Evolutionary conservation across 2,113 vertebrate species (phyloP).

Genomic region (Strix aluco): DNA sequence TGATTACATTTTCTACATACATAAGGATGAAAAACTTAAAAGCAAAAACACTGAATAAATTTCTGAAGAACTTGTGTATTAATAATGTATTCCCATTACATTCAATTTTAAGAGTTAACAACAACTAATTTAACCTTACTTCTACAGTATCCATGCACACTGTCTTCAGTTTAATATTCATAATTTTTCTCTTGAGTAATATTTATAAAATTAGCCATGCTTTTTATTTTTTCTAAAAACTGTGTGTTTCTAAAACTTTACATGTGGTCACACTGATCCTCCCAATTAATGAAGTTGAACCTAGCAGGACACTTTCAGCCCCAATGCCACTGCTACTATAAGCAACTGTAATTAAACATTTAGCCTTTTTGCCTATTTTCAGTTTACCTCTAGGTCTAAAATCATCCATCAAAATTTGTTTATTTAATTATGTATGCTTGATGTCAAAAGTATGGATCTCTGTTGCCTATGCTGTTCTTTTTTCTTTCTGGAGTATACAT

Average conservation of each 20-base stretch:
- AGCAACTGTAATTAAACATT: not conserved
- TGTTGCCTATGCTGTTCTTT: not conserved
- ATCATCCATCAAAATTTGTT: not conserved
- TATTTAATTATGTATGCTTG: not conserved
- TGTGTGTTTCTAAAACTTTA: not conserved
- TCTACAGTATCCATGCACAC: not conserved
- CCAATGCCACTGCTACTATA: not conserved
- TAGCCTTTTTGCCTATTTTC: not conserved
- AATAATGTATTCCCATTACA: not conserved
- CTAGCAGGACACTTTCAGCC: not conserved
- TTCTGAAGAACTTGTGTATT: not conserved
- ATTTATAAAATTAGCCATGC: not conserved
- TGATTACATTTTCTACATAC: not conserved
- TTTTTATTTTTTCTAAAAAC: not conserved
- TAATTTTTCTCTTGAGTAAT: not conserved
- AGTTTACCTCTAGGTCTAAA: not conserved
- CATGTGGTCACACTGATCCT: not conserved
- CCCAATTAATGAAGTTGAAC: not conserved
- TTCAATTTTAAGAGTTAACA: not conserved
- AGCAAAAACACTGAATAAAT: not conserved
- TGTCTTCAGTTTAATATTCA: not conserved
- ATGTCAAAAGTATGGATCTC: not conserved
- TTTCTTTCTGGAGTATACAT: not conserved
- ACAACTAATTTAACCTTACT: not conserved
- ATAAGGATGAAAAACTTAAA: not conserved